Base-by-base conservation (phyloP, 1,140 invertebrate species). In the Caenorhabditis inopinata region DNA sequence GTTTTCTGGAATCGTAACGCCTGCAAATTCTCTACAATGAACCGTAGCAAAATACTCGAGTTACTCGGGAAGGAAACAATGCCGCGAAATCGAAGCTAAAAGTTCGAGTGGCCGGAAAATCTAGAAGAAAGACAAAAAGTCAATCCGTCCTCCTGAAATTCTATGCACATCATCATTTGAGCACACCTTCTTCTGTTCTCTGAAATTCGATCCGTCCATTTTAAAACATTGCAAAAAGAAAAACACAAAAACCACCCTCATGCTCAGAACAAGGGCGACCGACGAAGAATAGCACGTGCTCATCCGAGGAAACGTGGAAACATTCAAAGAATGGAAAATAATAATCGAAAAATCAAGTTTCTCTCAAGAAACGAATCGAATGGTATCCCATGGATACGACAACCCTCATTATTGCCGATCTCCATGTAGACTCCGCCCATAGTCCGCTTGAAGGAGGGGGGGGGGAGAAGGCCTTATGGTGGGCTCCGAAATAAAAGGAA, bases 241-340 rank as follows among this genome's bases (percentile, higher is more conserved):
- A n/a, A n/a, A n/a, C n/a, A n/a, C n/a, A n/a, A n/a, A 68, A 29
- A 68, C 58, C 58, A 68, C 58, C 58, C 58, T 68, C 58, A 68
- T 68, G 58, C 35, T 29, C 14, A 12, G 21, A 16, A 25, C 21
- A 12, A 25, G n/a, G n/a, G n/a, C n/a, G n/a, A n/a, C n/a, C n/a
- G n/a, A n/a, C n/a, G n/a, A n/a, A n/a, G n/a, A n/a, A n/a, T n/a
- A n/a, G n/a, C n/a, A n/a, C n/a, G n/a, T n/a, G n/a, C n/a, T n/a
- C n/a, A n/a, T n/a, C n/a, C n/a, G n/a, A 51, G 14, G 14, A 51
- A 51, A 51, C 29, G 32, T 4, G 7, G n/a, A 38, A 42, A 58
- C 14, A 16, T 6, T n/a, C 29, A 21, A 58, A 32, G 27, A 6
- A 58, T 32, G 27, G n/a, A n/a, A n/a, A n/a, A n/a, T n/a, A n/a